Percentiles rank a stretch among this genome's conserved stretches.
phyloP scores from a whole-genome alignment of 2,113 vertebrate genomes.

The Solenodon paradoxus region DNA sequence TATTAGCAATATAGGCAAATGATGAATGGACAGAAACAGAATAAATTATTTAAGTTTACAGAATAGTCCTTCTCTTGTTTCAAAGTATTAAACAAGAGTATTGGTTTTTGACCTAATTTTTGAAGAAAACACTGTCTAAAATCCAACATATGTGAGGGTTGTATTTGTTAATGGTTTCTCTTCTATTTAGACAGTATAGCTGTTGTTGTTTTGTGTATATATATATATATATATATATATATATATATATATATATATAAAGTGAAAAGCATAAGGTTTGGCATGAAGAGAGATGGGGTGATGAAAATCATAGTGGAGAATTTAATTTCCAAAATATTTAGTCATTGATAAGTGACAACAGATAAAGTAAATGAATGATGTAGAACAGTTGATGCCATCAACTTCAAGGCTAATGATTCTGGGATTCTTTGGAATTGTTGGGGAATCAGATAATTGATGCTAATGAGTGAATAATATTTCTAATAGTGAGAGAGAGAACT shows the following conservation, averaged over 20 bases:
- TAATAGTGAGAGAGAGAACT: not conserved
- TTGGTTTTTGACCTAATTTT: not conserved
- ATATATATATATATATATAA: no score
- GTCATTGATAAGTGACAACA: not conserved
- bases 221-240: no score
- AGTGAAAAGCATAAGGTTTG: not conserved
- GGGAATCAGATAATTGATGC: not conserved
- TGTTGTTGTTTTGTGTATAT: not conserved
- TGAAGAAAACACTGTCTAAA: not conserved
- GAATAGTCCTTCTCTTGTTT: not conserved
- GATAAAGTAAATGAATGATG: not conserved
- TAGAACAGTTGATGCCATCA: not conserved
- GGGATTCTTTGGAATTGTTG: not conserved
- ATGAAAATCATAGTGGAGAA: not conserved
- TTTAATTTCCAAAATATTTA: not conserved
- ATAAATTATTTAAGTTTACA: not conserved
- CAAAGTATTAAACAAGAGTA: not conserved
- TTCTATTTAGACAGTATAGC: not conserved
- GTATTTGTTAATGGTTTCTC: not conserved
- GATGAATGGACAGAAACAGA: not conserved
- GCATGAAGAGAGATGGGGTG: not conserved
- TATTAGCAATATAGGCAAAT: not conserved
- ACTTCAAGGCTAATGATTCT: not conserved
- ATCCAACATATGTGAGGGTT: not conserved
- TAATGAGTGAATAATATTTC: not conserved